phyloP scores from a whole-genome alignment of 2,888 invertebrate genomes.

The Cataglyphis livida region DNA sequence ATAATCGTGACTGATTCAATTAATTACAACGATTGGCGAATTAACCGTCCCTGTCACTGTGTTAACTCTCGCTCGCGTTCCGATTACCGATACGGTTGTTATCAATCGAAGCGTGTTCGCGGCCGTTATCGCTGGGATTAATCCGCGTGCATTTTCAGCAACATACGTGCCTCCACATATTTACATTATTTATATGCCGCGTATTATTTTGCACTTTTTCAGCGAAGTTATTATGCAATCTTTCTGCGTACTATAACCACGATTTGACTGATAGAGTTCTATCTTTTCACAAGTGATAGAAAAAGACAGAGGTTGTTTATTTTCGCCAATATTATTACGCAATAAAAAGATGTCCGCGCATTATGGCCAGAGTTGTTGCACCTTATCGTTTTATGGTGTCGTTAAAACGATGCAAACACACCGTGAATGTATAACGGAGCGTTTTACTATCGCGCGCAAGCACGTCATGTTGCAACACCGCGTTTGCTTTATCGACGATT shows the following conservation, averaged over 20 bases:
- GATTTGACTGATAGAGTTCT: not conserved
- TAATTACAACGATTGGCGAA: conserved; percentile 10
- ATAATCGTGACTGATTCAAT: not conserved
- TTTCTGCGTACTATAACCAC: not conserved
- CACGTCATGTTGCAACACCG: not conserved
- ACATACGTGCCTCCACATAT: not conserved
- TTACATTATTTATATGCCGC: conserved; percentile 6
- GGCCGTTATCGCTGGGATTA: not conserved
- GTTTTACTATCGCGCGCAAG: conserved; percentile 39
- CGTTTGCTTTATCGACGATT: conserved; percentile 63
- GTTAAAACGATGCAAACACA: conserved; percentile 48
- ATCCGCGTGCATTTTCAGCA: not conserved
- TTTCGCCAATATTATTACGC: conserved; percentile 18
- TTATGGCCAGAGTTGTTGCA: conserved; percentile 61
- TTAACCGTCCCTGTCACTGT: not conserved
- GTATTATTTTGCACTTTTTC: not conserved
- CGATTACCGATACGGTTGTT: conserved; percentile 3
- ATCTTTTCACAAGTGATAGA: not conserved
- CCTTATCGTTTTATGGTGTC: conserved; percentile 57
- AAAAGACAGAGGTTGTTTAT: conserved; percentile 7
- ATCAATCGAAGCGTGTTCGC: conserved; percentile 1
- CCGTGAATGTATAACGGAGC: conserved; percentile 35
- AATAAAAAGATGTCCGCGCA: conserved; percentile 38
- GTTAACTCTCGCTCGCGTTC: conserved; percentile 3
- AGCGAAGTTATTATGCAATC: conserved; percentile 1